Conservation (phyloP, 2,113 vertebrate species). For the Pheucticus melanocephalus region DNA sequence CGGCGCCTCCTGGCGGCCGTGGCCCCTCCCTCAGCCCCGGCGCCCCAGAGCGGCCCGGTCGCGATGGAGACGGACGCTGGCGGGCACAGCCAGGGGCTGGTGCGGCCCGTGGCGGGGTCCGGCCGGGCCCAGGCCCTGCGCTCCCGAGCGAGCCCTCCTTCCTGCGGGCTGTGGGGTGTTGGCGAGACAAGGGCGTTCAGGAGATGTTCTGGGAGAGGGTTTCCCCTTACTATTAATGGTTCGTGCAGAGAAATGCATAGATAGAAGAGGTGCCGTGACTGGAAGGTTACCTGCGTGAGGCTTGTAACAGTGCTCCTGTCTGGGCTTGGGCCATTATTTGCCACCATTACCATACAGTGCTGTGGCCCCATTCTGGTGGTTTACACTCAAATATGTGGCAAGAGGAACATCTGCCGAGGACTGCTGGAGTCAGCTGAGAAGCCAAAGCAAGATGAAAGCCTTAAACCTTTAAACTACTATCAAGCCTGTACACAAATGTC, state of each 20-base stretch:
- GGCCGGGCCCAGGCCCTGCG: neutral
- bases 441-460: neutral
- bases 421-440: neutral
- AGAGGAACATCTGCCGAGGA: neutral
- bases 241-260: accelerated
- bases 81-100: neutral
- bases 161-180: too few species aligned
- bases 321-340: accelerated
- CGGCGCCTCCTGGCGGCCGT: neutral
- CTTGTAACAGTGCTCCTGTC: neutral
- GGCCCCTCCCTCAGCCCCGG: neutral
- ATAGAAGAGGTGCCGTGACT: accelerated
- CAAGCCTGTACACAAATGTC: accelerated
- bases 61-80: neutral
- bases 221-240: too few species aligned
- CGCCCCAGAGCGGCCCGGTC: neutral
- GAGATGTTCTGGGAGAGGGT: neutral
- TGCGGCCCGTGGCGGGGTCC: too few species aligned
- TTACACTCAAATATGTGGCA: neutral
- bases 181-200: accelerated
- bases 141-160: neutral
- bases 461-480: neutral
- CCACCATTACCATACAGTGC: accelerated
- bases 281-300: neutral
- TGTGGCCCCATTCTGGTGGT: neutral